Evolutionary conservation across 2,113 vertebrate genomes (phyloP).

Genomic region (Burhinus oedicnemus): DNA sequence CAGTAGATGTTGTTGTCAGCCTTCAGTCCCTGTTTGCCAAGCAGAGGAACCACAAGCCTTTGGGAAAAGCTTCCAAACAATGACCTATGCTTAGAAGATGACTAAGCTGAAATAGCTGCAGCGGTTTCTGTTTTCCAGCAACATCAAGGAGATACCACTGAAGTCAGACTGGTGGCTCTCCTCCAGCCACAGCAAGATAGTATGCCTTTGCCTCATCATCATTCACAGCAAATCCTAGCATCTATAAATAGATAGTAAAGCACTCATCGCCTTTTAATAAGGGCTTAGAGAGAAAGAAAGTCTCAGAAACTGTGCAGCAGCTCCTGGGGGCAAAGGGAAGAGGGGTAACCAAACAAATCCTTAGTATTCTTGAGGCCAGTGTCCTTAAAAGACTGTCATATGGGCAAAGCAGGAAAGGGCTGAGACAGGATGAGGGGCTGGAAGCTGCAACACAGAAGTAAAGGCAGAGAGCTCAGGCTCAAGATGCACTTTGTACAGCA

Average conservation of each 20-base stretch:
- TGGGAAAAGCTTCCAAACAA: not conserved
- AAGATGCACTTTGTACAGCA: not conserved
- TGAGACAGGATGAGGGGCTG: not conserved
- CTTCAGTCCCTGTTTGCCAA: not conserved
- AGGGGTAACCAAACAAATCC: not conserved
- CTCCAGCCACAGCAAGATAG: not conserved
- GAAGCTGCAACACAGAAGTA: not conserved
- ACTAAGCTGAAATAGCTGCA: not conserved
- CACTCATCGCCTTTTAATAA: not conserved
- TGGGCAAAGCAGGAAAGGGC: not conserved
- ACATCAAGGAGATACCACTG: not conserved
- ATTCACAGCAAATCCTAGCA: not conserved
- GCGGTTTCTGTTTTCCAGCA: not conserved
- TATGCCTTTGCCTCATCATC: not conserved
- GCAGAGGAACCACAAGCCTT: not conserved
- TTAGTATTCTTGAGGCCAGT: not conserved
- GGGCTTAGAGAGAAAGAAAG: not conserved
- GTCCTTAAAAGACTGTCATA: not conserved
- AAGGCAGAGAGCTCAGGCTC: not conserved
- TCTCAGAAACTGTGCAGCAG: not conserved
- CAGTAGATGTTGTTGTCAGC: not conserved
- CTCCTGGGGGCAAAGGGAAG: not conserved
- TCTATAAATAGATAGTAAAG: not conserved
- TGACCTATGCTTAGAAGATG: not conserved
- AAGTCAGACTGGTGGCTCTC: not conserved